phyloP scores from a whole-genome alignment of 2,888 invertebrate species.

The Rhyacophila evoluta region DNA sequence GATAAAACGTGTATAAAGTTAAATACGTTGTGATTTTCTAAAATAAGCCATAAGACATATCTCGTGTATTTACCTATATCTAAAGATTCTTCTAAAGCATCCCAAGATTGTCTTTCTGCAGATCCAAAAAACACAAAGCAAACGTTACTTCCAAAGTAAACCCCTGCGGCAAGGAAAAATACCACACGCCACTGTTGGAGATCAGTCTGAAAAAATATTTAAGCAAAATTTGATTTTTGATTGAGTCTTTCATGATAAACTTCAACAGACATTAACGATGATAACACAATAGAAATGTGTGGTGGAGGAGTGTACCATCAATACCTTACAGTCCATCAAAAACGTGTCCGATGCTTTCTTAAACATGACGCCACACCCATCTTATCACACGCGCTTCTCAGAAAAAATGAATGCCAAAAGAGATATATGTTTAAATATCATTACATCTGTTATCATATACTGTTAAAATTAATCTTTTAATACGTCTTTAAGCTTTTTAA shows the following conservation, averaged over 20 bases:
- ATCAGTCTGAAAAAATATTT: slow-evolving; percentile 35
- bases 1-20: too few relatives aligned
- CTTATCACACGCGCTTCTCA: too few relatives aligned
- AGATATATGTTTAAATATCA: background rate
- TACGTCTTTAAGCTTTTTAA: too few relatives aligned
- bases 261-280: too few relatives aligned
- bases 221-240: background rate
- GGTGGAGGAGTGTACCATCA: too few relatives aligned
- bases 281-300: too few relatives aligned
- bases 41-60: too few relatives aligned
- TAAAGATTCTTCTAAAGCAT: slow-evolving; percentile 1
- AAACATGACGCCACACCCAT: too few relatives aligned
- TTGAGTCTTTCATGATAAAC: background rate
- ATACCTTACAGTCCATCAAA: too few relatives aligned
- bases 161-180: slow-evolving; percentile 33
- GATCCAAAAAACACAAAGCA: slow-evolving; percentile 37
- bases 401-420: too few relatives aligned
- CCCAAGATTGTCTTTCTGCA: slow-evolving; percentile 42
- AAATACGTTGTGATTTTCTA: too few relatives aligned
- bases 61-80: slow-evolving; percentile 26
- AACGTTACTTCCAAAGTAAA: slow-evolving; percentile 37
- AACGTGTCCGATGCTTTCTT: background rate
- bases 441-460: too few relatives aligned
- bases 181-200: slow-evolving; percentile 38
- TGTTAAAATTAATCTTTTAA: background rate